Evolutionary conservation across 2,888 invertebrate genomes (phyloP), one percentile per base, ranked within the genome.

Genomic region (Erebia palarica): DNA sequence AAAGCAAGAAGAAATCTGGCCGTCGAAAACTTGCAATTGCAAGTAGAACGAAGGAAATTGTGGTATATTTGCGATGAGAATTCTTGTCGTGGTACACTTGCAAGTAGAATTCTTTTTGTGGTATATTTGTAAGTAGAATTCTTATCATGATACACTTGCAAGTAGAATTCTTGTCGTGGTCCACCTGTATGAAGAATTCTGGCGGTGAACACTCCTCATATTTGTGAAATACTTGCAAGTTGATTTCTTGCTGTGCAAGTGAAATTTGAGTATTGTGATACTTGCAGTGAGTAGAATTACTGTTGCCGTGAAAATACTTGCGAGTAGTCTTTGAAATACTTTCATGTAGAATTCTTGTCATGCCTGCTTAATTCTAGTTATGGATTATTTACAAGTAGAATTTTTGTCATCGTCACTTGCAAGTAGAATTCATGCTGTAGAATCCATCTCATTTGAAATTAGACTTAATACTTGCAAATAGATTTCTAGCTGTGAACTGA

Each of bases 1-100:
- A 44, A 10, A 11, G 16, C 16, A 61, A 44, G 60, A 16, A 51
- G 44, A 55, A 70, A 44, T 66, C 66, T 49, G 11, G 60, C 18
- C 16, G 14, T 55, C 51, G 44, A 61, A 66, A 14, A 60, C 53
- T 16, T 53, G 16, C 8, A 44, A 60, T 16, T 11, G 44, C 44
- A 44, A 60, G 60, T 60, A 60, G 44, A 16, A 18, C 47, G n/a
- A n/a, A n/a, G n/a, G n/a, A n/a, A n/a, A n/a, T 16, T 10, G 16
- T 16, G 16, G n/a, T n/a, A 53, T 9, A 16, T 16, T 53, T 9
- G 53, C 16, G 10, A 18, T 4, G 3, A 47, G 47, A 47, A 47
- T 47, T 47, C 13, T 47, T 4, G 1, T 13, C 11, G 11, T 44
- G 47, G 3, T 13, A 11, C 13, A 55, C 16, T 55, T 11, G 55